These are phyloP conservation scores for Galago senegalensis DNA, from an alignment of 2,797 vertebrate species.

Conservation along the genomic window DNA sequence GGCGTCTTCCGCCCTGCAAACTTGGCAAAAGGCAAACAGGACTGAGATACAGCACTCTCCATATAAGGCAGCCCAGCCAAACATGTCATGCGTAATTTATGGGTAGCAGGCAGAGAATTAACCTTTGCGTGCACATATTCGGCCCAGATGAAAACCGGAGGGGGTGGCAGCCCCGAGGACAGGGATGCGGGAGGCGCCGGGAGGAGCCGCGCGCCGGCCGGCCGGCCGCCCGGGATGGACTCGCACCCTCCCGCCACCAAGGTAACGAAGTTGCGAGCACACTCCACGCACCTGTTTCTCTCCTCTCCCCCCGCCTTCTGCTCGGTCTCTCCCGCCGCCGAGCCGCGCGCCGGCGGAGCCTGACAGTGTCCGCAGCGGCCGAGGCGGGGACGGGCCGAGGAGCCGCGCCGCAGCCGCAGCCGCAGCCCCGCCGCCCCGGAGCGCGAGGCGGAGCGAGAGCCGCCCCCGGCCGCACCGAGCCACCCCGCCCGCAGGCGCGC, in stretches of 20 bases:
- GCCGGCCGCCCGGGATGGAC: background rate
- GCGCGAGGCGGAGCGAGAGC: background rate
- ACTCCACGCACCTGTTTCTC: conserved; percentile 80
- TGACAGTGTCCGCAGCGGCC: background rate
- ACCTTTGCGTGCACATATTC: conserved; percentile 90
- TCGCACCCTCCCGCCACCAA: background rate
- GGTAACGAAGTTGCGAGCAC: conserved; percentile 57
- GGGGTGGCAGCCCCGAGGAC: conserved; percentile 44
- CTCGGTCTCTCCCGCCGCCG: background rate
- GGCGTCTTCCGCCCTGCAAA: conserved; percentile 89
- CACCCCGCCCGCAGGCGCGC: background rate
- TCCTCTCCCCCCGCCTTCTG: background rate
- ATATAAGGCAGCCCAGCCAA: conserved; percentile 94
- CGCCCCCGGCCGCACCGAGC: background rate
- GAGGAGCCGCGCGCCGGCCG: background rate
- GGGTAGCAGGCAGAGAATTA: conserved; percentile 91
- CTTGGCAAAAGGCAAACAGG: conserved; percentile 91
- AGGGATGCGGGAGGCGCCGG: background rate
- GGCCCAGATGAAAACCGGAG: conserved; percentile 86
- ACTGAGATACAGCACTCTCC: conserved; percentile 91
- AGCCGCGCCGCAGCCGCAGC: background rate
- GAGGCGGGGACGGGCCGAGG: background rate
- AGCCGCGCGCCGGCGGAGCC: background rate
- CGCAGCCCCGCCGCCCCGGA: background rate
- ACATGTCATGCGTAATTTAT: conserved; percentile 95